Conservation (phyloP, 2,888 invertebrate species). For the Hypena proboscidalis region DNA sequence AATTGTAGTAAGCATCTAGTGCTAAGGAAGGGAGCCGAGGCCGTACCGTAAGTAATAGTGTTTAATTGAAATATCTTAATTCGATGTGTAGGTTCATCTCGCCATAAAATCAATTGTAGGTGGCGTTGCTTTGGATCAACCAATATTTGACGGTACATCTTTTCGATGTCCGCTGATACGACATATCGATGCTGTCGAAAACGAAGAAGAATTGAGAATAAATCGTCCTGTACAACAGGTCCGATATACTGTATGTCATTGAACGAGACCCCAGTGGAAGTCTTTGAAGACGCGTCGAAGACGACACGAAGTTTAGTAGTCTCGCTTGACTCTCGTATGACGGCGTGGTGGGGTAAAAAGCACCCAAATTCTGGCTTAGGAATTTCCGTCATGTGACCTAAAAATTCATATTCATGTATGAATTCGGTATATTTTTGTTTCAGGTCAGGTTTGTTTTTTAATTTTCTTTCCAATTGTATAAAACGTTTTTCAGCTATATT, state of each 20-base stretch:
- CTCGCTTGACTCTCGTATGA: constrained; percentile 18
- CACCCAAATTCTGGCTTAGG: constrained; percentile 7
- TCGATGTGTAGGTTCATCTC: constrained; percentile 16
- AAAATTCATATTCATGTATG: not conserved
- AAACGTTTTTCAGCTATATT: constrained; percentile 2
- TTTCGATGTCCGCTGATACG: constrained; percentile 23
- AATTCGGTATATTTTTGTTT: not conserved
- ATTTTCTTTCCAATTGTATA: not conserved
- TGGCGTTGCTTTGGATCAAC: constrained; percentile 21
- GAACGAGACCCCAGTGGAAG: constrained; percentile 17
- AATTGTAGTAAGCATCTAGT: constrained; percentile 30
- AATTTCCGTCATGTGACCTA: not conserved
- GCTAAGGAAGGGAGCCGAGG: constrained; percentile 13
- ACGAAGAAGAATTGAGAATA: constrained; percentile 25
- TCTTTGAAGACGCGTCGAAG: constrained; percentile 5
- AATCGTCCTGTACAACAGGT: constrained; percentile 26
- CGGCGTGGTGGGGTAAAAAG: constrained; percentile 32
- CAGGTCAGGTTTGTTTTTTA: not conserved
- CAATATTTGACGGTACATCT: constrained; percentile 20
- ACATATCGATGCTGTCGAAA: constrained; percentile 22
- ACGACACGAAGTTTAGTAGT: constrained; percentile 26
- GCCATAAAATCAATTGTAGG: constrained; percentile 30
- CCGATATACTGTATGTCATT: constrained; percentile 29
- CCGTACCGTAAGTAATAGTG: constrained; percentile 9
- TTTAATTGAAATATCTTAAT: constrained; percentile 8